Evolutionary conservation across 1,140 invertebrate genomes (phyloP).

Genomic region (Anastatus disparis): DNA sequence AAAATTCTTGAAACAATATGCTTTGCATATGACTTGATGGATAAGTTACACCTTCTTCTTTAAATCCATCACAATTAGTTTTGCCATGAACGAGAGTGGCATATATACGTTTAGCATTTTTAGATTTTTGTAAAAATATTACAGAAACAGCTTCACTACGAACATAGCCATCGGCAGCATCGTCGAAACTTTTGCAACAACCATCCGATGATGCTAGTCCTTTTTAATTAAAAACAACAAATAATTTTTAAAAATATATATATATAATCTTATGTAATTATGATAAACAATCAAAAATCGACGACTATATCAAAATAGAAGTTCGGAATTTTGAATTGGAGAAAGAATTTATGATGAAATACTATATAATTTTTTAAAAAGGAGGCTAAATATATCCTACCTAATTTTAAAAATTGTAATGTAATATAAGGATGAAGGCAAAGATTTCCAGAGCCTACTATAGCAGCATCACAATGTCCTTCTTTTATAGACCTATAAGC

Average conservation of each 20-base stretch:
- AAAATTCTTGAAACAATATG: conserved; percentile 81
- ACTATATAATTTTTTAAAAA: no score
- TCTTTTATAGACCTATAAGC: background rate
- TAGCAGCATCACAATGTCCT: background rate
- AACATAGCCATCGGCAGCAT: conserved; percentile 77
- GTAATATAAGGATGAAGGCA: background rate
- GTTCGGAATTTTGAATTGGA: no score
- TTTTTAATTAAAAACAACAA: no score
- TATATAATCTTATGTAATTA: no score
- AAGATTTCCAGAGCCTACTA: background rate
- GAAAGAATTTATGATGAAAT: no score
- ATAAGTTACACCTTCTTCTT: conserved; percentile 88
- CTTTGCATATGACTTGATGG: conserved; percentile 85
- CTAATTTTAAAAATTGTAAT: background rate
- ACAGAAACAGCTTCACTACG: conserved; percentile 79
- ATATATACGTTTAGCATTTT: conserved; percentile 79
- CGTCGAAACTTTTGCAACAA: conserved; percentile 88
- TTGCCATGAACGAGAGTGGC: conserved; percentile 75
- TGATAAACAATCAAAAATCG: no score
- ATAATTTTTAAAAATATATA: no score
- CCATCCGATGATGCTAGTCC: conserved; percentile 87
- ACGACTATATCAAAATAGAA: no score
- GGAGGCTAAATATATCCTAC: background rate
- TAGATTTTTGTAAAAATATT: conserved; percentile 81
- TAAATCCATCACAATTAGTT: conserved; percentile 81